These are phyloP conservation scores for Podarcis siculus DNA, from an alignment of 2,797 vertebrate genomes.

Conservation along the genomic window DNA sequence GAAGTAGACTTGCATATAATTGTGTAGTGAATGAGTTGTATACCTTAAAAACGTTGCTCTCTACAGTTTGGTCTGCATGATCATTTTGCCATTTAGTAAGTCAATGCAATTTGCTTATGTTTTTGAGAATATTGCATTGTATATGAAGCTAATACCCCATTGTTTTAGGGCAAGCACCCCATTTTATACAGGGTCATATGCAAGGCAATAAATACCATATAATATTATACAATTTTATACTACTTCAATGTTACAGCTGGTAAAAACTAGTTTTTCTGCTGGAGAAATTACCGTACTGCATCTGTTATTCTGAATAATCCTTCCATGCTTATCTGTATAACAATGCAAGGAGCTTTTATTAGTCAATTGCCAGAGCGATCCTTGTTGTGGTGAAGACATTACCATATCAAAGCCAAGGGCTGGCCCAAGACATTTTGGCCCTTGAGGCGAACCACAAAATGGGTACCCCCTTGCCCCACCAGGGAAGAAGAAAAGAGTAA, in stretches of 20 bases:
- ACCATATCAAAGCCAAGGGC: too few relatives aligned
- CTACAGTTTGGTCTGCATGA: background rate
- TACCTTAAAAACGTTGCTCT: background rate
- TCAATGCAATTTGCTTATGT: background rate
- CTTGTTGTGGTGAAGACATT: too few relatives aligned
- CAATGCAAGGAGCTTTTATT: background rate
- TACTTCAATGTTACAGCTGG: background rate
- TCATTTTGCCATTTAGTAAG: background rate
- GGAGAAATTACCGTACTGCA: background rate
- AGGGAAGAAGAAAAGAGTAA: too few relatives aligned
- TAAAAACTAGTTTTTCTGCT: background rate
- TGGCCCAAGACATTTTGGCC: too few relatives aligned
- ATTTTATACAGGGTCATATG: background rate
- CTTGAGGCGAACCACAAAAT: too few relatives aligned
- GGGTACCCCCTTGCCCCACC: too few relatives aligned
- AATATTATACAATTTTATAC: background rate
- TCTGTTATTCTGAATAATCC: background rate
- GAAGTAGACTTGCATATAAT: too few relatives aligned
- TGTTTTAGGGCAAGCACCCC: background rate
- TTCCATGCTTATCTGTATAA: background rate
- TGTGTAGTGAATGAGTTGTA: background rate
- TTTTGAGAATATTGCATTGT: background rate
- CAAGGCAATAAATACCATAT: background rate
- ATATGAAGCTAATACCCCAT: background rate
- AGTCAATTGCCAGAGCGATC: background rate